A percentile compares a stretch with the other conserved stretches of the same genome.
These are phyloP conservation scores for Tiaroga cobitis DNA, from an alignment of 2,797 vertebrate species.

Conservation along the genomic window DNA sequence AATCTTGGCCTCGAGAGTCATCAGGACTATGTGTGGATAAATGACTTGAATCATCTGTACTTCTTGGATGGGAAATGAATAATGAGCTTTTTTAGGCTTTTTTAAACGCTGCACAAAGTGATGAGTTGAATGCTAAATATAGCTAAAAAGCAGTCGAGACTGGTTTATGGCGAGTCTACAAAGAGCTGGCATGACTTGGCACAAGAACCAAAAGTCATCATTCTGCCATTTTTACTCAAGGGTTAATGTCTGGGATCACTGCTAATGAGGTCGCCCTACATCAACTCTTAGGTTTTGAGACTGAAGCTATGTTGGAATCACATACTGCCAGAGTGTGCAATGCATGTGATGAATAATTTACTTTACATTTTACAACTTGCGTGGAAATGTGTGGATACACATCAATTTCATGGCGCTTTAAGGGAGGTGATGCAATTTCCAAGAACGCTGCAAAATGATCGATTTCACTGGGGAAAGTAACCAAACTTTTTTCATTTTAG, in stretches of 20 bases:
- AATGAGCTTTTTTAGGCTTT: constrained; percentile 71
- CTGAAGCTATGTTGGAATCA: neutral
- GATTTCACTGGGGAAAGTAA: neutral
- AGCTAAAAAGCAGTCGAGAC: constrained; percentile 61
- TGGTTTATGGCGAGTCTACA: constrained; percentile 69
- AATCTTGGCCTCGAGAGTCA: constrained; percentile 65
- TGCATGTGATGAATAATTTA: neutral
- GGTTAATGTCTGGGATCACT: constrained; percentile 23
- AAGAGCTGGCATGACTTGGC: constrained; percentile 29
- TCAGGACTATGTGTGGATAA: constrained; percentile 78
- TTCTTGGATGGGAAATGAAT: constrained; percentile 64
- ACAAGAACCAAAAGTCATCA: constrained; percentile 4
- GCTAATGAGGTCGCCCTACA: constrained; percentile 42
- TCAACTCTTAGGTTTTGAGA: neutral
- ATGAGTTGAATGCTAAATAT: constrained; percentile 72
- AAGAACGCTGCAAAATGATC: neutral
- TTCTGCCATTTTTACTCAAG: constrained; percentile 14
- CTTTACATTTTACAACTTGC: neutral
- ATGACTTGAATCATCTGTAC: constrained; percentile 78
- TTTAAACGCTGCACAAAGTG: constrained; percentile 74
- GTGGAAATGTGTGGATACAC: neutral
- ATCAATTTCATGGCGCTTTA: too few relatives aligned
- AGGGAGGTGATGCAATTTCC: neutral
- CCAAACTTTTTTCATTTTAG: neutral
- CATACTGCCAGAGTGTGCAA: neutral